Percentiles rank a stretch among this genome's conserved stretches.
These are phyloP conservation scores for Otus scops DNA, from an alignment of 2,797 vertebrate genomes.

Conservation along the genomic window DNA sequence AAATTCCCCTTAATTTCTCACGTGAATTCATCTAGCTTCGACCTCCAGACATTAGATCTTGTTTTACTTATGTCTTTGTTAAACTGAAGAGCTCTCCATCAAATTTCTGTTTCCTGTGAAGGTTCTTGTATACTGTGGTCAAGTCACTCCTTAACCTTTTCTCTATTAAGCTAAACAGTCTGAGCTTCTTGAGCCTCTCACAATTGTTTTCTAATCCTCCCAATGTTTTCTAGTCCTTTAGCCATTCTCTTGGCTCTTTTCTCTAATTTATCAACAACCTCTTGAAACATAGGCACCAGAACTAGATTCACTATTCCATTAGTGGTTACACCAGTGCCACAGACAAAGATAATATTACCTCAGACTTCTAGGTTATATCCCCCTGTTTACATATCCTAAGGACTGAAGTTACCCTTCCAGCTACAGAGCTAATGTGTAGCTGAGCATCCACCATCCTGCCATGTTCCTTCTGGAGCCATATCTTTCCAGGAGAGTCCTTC, in stretches of 20 bases:
- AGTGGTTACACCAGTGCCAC: constrained; percentile 38
- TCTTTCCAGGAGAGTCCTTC: background rate
- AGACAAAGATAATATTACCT: constrained; percentile 3
- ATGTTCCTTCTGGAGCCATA: background rate
- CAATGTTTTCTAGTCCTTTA: constrained; percentile 53
- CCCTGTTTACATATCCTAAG: background rate
- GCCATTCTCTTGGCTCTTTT: constrained; percentile 37
- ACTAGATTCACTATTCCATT: constrained; percentile 26
- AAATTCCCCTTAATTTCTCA: constrained; percentile 6
- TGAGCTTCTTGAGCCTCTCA: constrained; percentile 66
- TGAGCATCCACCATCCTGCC: background rate
- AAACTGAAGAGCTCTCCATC: constrained; percentile 61
- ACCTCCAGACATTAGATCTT: background rate
- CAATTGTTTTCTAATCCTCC: constrained; percentile 66
- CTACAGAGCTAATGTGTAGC: background rate
- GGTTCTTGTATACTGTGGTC: constrained; percentile 46
- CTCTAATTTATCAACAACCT: constrained; percentile 63
- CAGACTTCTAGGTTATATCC: background rate
- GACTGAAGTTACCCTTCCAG: background rate
- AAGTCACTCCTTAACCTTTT: constrained; percentile 67
- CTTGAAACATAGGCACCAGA: constrained; percentile 53
- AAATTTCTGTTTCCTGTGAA: constrained; percentile 51
- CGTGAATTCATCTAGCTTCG: background rate
- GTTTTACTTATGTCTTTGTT: constrained; percentile 24
- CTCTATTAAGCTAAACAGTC: constrained; percentile 62